Percentiles rank a stretch among this genome's conserved stretches.
Evolutionary conservation across 1,140 invertebrate genomes (phyloP).

Genomic region (Hypothenemus hampei): DNA sequence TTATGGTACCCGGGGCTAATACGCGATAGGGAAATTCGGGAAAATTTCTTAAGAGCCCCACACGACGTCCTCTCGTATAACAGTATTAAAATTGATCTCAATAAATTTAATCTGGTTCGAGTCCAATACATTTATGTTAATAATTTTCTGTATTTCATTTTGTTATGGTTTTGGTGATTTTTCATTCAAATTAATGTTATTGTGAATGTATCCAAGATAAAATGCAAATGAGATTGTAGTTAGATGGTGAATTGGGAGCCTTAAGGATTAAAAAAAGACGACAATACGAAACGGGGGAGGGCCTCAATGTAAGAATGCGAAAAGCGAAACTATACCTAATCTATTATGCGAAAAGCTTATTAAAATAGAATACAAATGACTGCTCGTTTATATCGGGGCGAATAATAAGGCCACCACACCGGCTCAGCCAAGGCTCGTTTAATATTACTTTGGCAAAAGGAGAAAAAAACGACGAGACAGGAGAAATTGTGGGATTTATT

Average conservation of each 20-base stretch:
- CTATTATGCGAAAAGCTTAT: slow-evolving; percentile 38
- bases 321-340: slow-evolving; percentile 35
- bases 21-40: slow-evolving; percentile 27
- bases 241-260: not conserved
- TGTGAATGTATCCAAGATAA: too few species aligned
- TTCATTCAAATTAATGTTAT: too few species aligned
- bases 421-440: slow-evolving; percentile 14
- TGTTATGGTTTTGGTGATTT: too few species aligned
- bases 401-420: slow-evolving; percentile 21
- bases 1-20: slow-evolving; percentile 34
- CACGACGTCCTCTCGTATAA: too few species aligned
- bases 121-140: too few species aligned
- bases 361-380: slow-evolving; percentile 27
- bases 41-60: slow-evolving; percentile 20
- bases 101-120: too few species aligned
- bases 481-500: not conserved
- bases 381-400: slow-evolving; percentile 20
- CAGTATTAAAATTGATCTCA: too few species aligned
- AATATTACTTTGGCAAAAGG: slow-evolving; percentile 13
- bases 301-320: slow-evolving; percentile 24
- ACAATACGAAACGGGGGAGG: slow-evolving; percentile 20
- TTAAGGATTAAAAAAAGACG: slow-evolving; percentile 19
- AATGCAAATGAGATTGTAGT: too few species aligned
- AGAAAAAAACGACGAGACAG: slow-evolving; percentile 10
- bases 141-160: too few species aligned